These are phyloP conservation scores for Monochamus alternatus DNA, from an alignment of 2,888 invertebrate genomes.

Conservation along the genomic window DNA sequence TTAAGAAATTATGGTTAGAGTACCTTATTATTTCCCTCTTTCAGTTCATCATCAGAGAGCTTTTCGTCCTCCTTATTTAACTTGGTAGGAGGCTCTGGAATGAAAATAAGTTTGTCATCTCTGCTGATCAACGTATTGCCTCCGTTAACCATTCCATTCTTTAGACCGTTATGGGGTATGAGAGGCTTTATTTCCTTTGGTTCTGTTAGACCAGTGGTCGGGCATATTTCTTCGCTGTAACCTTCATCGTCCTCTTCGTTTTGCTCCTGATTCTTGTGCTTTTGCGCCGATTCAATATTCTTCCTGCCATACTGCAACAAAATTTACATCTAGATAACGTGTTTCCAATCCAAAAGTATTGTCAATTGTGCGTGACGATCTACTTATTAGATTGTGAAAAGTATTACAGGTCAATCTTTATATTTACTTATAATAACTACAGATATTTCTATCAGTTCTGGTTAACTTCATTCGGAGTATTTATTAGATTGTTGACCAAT, in stretches of 20 bases:
- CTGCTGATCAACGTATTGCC: constrained; percentile 82
- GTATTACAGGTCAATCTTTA: neutral
- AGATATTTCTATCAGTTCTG: neutral
- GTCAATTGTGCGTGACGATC: neutral
- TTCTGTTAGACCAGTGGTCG: constrained; percentile 46
- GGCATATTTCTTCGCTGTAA: constrained; percentile 63
- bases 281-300: constrained; percentile 82
- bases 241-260: constrained; percentile 72
- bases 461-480: too few relatives aligned
- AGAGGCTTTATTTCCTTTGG: constrained; percentile 37
- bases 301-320: constrained; percentile 84
- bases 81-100: constrained; percentile 79
- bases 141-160: constrained; percentile 67
- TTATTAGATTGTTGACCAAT: too few relatives aligned
- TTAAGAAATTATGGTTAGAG: too few relatives aligned
- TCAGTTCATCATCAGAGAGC: constrained; percentile 51
- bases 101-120: constrained; percentile 82
- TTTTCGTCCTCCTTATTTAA: constrained; percentile 59
- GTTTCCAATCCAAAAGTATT: neutral
- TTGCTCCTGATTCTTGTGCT: constrained; percentile 73
- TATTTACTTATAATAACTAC: neutral
- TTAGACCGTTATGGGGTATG: constrained; percentile 51
- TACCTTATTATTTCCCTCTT: constrained; percentile 44
- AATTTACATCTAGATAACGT: constrained; percentile 38
- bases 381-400: neutral